A percentile compares a stretch with the other conserved stretches of the same genome.
Conservation (phyloP, 2,113 vertebrate genomes). For the Cyphomyrus discorhynchus region DNA sequence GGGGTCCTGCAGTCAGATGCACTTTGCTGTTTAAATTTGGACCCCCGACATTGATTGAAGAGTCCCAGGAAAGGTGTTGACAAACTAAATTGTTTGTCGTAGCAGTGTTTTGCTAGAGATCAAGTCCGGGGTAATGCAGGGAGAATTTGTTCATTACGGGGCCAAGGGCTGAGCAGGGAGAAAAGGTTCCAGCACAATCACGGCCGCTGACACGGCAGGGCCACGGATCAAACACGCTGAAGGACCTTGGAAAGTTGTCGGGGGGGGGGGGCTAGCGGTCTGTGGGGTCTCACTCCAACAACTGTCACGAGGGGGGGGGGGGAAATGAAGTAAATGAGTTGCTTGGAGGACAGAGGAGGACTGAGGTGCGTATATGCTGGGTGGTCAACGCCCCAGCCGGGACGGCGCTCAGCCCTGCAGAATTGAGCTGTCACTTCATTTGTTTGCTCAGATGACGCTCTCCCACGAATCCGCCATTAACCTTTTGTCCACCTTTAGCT, state of each 20-base stretch:
- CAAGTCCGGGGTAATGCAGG: slow-evolving; percentile 99
- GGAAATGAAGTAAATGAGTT: slow-evolving; percentile 6
- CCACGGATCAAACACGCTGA: slow-evolving; percentile 57
- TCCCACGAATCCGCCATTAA: background rate
- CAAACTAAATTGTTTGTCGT: slow-evolving; percentile 99
- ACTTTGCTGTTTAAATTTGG: slow-evolving; percentile 99
- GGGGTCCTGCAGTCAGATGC: slow-evolving; percentile 98
- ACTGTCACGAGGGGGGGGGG: background rate
- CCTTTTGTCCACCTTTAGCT: background rate
- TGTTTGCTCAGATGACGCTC: slow-evolving; percentile 2
- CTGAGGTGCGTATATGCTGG: background rate
- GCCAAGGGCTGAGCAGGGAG: slow-evolving; percentile 69
- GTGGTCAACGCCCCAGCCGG: background rate
- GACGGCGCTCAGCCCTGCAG: background rate
- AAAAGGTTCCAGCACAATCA: slow-evolving; percentile 74
- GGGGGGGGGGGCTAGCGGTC: slow-evolving; percentile 9
- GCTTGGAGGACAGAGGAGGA: background rate
- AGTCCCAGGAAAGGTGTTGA: slow-evolving; percentile 99
- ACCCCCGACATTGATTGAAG: slow-evolving; percentile 99
- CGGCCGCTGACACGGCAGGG: slow-evolving; percentile 55
- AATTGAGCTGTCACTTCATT: background rate
- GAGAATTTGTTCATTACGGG: slow-evolving; percentile 99
- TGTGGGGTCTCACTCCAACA: slow-evolving; percentile 20
- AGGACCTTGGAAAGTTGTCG: slow-evolving; percentile 52
- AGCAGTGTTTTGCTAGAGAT: slow-evolving; percentile 99